Base-by-base conservation (phyloP, 2,888 invertebrate species). In the Glaucopsyche alexis region DNA sequence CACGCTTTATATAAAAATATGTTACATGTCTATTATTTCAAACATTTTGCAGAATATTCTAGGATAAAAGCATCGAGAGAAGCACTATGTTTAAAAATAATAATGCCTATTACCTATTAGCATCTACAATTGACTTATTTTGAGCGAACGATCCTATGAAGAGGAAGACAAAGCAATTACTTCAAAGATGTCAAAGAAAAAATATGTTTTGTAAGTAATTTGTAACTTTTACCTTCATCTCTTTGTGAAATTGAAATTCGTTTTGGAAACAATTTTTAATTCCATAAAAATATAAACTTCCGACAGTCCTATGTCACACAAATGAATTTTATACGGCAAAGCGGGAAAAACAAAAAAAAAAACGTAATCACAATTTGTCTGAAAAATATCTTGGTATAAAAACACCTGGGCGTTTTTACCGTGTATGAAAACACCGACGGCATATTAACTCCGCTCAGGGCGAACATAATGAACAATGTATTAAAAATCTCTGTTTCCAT, bases 331-430 rank as follows among this genome's bases (percentile, higher is more conserved):
- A 69, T 7, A 49, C 69, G 69, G 7, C 69, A 69, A 29, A 69
- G 60, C 60, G 29, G 52, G 60, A 69, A 49, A 16, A 69, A 29
- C 69, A 69, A 47, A 49, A 67, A 47, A 47, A 42, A n/a, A 14
- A 14, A 49, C 47, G 38, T 69, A 69, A 49, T 69, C 47, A 69
- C 82, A 80, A 82, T 86, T 86, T 85, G 87, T 87, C 83, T 83
- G 82, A 75, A 78, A 84, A 84, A 85, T 83, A 82, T 82, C 78
- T 79, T 79, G 82, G 79, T 83, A 83, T 83, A 78, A 81, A 78
- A 81, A 80, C 88, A 89, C 88, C 90, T 88, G 89, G 82, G 84
- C 81, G 75, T 74, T 76, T 76, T 72, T 73, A 71, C 77, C 72
- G 72, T 73, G 76, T 75, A 78, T 82, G 80, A 82, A 83, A 83